Evolutionary conservation across 2,888 invertebrate species (phyloP), one percentile per base, ranked within the genome.

Genomic region (Sphaerophoria taeniata): DNA sequence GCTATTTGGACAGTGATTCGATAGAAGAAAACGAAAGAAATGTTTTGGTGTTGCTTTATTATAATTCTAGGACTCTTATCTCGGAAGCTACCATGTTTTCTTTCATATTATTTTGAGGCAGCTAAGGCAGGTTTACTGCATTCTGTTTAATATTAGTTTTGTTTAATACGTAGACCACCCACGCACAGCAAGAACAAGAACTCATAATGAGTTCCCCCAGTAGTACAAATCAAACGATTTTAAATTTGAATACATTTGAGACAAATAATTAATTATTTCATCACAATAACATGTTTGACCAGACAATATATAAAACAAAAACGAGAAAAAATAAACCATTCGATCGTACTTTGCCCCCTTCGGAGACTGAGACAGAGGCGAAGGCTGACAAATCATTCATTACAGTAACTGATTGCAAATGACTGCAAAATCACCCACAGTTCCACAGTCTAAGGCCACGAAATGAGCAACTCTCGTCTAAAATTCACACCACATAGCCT

Each of bases 261-360:
- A 60, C 12, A 45, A 0, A 58, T 58, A 9, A 65, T 43, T 9
- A 73, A 60, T 53, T 33, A 79, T 34, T 73, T 49, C 36, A 67
- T 45, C 24, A 16, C 9, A n/a, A 56, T 24, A 24, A 24, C 14
- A 9, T 36, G 16, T 16, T 36, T 36, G 11, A 6, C 51, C 71
- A 9, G 45, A 2, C 39, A 34, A 51, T n/a, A 39, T 9, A 9
- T 51, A 55, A 2, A 39, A 14, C 12, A 73, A 43, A 78, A 31
- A 24, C 2, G 24, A 24, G 2, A 33, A 16, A 43, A 49, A 63
- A 9, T 11, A 16, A 34, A 47, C 49, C 16, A 3, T 0, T 56
- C 31, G 24, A 47, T 58, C 65, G 76, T 72, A 81, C 81, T 81
- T 81, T 81, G 81, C 65, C 71, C 81, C 71, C 55, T n/a, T 36